Evolutionary conservation across 2,113 vertebrate genomes (phyloP), one percentile per base, ranked within the genome.

Genomic region (Gallinago paraguaiae): DNA sequence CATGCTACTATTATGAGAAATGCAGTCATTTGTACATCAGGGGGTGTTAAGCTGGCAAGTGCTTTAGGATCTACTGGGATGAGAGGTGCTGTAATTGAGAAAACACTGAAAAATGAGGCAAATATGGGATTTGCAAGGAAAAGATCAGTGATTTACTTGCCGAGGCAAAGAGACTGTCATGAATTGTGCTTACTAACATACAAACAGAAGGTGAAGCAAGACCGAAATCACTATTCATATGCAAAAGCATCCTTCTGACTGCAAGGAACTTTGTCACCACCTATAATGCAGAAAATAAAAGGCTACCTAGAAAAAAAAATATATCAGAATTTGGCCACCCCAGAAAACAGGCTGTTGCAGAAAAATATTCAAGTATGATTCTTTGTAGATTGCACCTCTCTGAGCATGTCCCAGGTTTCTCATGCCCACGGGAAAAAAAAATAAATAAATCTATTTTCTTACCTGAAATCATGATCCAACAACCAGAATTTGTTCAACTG

Each of bases 31-130:
- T 92, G 65, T 92, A 53, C 68, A 79, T 85, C 60, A 80, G 64
- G 45, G 70, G 67, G 48, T 87, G 70, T 88, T 88, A 91, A 93
- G 77, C 61, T 96, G 90, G 82, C 78, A 90, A 74, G 30, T 87
- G 65, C 28, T 94, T 94, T 85, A 82, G 91, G 77, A 72, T 89
- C 84, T 95, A 57, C 57, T 91, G 70, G 69, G 31, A 72, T 87
- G 57, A 94, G 67, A 92, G 67, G 61, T 65, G 45, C 61, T 91
- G 57, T 67, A 83, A 88, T 54, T 92, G 70, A 87, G 67, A 68
- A 88, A 94, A 92, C 53, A 83, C 31, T 54, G 45, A 72, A 96
- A 93, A 90, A 90, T 77, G 48, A 87, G 37, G n/a, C 35, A 94
- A 93, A 93, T 50, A 31, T 39, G 50, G 28, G 51, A 69, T 92